Evolutionary conservation across 2,888 invertebrate species (phyloP).

Genomic region (Cryptophagus acutangulus): DNA sequence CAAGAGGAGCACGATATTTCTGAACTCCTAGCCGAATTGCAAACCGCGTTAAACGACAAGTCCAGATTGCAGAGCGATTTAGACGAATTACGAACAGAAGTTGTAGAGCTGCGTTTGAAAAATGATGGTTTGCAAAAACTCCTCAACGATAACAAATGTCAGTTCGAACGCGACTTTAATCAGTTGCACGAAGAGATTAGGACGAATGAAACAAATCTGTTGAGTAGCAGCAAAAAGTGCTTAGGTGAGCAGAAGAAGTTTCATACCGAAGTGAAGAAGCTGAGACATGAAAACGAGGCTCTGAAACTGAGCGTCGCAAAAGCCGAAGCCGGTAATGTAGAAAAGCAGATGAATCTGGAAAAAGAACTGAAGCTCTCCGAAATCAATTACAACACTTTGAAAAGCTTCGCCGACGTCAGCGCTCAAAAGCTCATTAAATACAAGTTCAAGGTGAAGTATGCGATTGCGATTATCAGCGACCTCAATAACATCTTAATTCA

Average conservation of each 20-base stretch:
- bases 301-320: constrained; percentile 3
- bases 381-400: constrained; percentile 15
- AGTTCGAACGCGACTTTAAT: neutral
- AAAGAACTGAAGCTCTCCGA: constrained; percentile 16
- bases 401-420: constrained; percentile 16
- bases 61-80: neutral
- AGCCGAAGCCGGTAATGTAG: constrained; percentile 3
- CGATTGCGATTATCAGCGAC: constrained; percentile 25
- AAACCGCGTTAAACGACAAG: neutral
- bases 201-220: neutral
- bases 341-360: constrained; percentile 16
- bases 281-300: neutral
- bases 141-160: neutral
- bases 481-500: constrained; percentile 22
- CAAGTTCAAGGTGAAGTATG: constrained; percentile 25
- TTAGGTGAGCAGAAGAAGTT: neutral
- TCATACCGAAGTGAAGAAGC: neutral
- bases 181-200: neutral
- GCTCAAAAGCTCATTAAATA: constrained; percentile 19
- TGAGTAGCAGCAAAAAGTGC: neutral
- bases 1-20: neutral
- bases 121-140: neutral
- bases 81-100: neutral
- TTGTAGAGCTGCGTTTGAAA: neutral
- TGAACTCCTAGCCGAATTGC: neutral